Evolutionary conservation across 2,113 vertebrate species (phyloP).

Genomic region (Anser brachyrhynchus): DNA sequence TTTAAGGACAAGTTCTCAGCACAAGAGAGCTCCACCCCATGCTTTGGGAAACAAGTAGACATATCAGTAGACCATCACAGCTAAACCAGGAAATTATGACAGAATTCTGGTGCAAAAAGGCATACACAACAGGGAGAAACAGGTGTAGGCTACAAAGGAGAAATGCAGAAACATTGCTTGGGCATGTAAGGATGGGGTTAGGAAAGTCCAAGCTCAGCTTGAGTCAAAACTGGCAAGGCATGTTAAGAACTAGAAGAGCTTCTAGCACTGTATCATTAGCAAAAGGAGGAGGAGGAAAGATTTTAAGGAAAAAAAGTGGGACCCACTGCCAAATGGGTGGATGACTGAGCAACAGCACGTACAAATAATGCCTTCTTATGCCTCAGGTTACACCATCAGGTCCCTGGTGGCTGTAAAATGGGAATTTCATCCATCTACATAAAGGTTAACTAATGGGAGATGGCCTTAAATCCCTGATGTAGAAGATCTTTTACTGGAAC

Average conservation of each 20-base stretch:
- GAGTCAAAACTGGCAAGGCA: background rate
- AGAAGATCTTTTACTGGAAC: background rate
- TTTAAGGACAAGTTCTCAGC: background rate
- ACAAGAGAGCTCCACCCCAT: background rate
- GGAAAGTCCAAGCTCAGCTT: background rate
- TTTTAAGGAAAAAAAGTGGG: background rate
- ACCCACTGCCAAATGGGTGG: fast-evolving
- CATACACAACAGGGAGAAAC: background rate
- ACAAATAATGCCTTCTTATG: background rate
- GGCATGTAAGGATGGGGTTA: background rate
- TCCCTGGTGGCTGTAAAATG: background rate
- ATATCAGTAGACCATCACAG: background rate
- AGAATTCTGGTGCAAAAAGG: background rate
- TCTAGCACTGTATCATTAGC: background rate
- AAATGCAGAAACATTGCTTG: fast-evolving
- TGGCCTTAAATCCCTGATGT: background rate
- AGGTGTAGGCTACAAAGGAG: background rate
- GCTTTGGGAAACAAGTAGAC: background rate
- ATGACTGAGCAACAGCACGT: background rate
- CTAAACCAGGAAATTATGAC: background rate
- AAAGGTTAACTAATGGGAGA: background rate
- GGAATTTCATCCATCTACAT: background rate
- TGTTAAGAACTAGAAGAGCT: background rate
- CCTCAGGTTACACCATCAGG: background rate
- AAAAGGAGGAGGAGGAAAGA: background rate